Evolutionary conservation across 2,888 invertebrate genomes (phyloP).

Genomic region (Exocentrus adspersus): DNA sequence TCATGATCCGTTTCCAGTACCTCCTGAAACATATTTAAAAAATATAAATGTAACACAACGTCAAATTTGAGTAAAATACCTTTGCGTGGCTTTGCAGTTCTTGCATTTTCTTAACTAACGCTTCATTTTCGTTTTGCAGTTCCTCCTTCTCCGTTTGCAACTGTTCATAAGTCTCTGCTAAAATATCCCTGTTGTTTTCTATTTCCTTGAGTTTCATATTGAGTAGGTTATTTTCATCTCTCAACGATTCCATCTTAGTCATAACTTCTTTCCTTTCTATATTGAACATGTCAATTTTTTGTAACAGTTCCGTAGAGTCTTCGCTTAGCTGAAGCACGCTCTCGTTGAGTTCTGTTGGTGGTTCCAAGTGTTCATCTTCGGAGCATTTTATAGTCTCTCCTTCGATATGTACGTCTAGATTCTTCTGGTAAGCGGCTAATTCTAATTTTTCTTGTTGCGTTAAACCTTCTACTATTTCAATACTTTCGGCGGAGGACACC

Average conservation of each 20-base stretch:
- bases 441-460: constrained; percentile 78
- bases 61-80: background rate
- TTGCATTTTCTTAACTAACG: constrained; percentile 43
- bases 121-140: constrained; percentile 64
- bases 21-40: background rate
- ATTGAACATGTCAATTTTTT: constrained; percentile 75
- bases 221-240: constrained; percentile 69
- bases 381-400: constrained; percentile 42
- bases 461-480: constrained; percentile 77
- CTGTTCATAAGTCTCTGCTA: constrained; percentile 62
- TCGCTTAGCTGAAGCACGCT: constrained; percentile 70
- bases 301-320: constrained; percentile 73
- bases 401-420: constrained; percentile 53
- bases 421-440: constrained; percentile 74
- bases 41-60: background rate
- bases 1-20: background rate
- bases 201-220: constrained; percentile 65
- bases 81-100: constrained; percentile 1
- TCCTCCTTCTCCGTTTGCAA: constrained; percentile 65
- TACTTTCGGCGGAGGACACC: constrained; percentile 80
- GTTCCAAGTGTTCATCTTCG: constrained; percentile 45
- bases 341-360: constrained; percentile 65
- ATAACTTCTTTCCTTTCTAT: constrained; percentile 76
- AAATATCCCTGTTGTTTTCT: constrained; percentile 60
- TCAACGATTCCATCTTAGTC: constrained; percentile 74